Conservation (phyloP, 2,797 vertebrate genomes). For the Pelochelys cantorii region DNA sequence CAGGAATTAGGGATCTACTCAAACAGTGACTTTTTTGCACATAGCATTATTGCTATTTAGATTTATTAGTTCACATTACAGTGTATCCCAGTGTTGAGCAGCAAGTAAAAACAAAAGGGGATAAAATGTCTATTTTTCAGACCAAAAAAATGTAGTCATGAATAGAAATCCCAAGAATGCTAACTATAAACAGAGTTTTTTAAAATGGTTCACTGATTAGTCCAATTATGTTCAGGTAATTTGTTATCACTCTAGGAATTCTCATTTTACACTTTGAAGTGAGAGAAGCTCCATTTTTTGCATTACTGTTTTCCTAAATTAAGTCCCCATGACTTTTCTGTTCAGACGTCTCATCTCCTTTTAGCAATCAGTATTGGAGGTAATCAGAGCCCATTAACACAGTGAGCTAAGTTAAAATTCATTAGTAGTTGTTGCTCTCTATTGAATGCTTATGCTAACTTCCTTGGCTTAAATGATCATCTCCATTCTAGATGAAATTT, state of each 20-base stretch:
- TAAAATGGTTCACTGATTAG: slow-evolving; percentile 34
- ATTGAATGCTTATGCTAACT: not conserved
- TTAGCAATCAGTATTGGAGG: not conserved
- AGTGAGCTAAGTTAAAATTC: slow-evolving; percentile 19
- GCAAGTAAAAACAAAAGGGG: slow-evolving; percentile 21
- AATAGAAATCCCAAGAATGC: slow-evolving; percentile 16
- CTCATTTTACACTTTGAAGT: slow-evolving; percentile 30
- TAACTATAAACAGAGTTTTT: not conserved
- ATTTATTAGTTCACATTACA: slow-evolving; percentile 34
- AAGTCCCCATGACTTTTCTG: slow-evolving; percentile 1
- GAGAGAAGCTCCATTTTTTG: slow-evolving; percentile 40
- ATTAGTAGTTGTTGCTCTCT: not conserved
- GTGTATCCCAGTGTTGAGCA: slow-evolving; percentile 42
- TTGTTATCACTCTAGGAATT: slow-evolving; percentile 45
- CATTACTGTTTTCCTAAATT: slow-evolving; percentile 8
- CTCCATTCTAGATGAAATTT: not conserved
- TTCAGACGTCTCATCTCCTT: slow-evolving; percentile 22
- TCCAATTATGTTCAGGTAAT: slow-evolving; percentile 42
- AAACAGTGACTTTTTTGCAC: not conserved
- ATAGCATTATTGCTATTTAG: slow-evolving; percentile 33
- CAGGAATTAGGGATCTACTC: not conserved
- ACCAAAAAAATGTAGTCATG: slow-evolving; percentile 49
- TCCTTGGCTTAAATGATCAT: not conserved
- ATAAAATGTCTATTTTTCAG: slow-evolving; percentile 45
- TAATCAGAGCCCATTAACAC: slow-evolving; percentile 16